phyloP scores from a whole-genome alignment of 2,113 vertebrate species.

The Noctilio leporinus region DNA sequence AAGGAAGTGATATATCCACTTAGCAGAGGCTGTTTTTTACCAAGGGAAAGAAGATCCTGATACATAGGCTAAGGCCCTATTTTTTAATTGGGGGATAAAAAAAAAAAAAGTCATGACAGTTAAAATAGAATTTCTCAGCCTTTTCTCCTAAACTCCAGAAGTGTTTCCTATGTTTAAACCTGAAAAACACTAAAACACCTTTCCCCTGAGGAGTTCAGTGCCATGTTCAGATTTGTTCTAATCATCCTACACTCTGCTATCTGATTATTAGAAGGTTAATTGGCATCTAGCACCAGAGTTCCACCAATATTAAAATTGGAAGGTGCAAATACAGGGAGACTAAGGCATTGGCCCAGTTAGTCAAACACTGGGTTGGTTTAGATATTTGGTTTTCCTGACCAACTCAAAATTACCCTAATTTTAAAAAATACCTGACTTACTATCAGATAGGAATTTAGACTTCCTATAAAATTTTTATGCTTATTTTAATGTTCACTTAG shows the following conservation, averaged over 20 bases:
- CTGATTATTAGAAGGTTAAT: background rate
- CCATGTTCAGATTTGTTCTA: background rate
- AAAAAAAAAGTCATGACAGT: background rate
- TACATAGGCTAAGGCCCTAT: background rate
- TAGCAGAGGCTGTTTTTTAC: background rate
- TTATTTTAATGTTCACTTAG: constrained; percentile 31
- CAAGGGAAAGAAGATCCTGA: background rate
- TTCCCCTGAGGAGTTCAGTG: background rate
- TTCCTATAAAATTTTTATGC: background rate
- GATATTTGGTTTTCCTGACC: background rate
- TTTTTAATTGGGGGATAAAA: background rate
- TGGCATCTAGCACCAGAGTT: background rate
- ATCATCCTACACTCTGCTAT: background rate
- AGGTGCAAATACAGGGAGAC: background rate
- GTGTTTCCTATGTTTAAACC: constrained; percentile 17
- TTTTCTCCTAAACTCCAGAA: background rate
- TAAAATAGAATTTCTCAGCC: background rate
- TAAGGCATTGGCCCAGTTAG: background rate
- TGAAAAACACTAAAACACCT: background rate
- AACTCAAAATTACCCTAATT: background rate
- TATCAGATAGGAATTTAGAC: background rate
- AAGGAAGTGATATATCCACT: background rate
- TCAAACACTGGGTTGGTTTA: background rate
- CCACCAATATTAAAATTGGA: background rate
- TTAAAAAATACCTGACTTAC: background rate